Percentiles rank a stretch among this genome's conserved stretches.
Conservation (phyloP, 2,797 vertebrate species). For the Chanos chanos region DNA sequence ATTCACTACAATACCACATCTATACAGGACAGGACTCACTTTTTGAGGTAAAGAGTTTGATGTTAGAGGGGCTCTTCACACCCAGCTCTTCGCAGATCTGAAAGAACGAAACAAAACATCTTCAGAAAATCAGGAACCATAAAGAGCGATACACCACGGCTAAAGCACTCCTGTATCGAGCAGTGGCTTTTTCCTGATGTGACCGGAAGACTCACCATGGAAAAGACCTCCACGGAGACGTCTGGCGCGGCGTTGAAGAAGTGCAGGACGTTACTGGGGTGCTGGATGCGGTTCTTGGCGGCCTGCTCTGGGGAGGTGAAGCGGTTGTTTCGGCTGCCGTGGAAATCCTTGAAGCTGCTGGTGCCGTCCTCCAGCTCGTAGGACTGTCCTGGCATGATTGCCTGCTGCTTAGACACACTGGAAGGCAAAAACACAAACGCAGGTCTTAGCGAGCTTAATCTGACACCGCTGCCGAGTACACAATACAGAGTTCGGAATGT, state of each 20-base stretch:
- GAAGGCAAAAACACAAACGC: too few relatives aligned
- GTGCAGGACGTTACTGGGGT: constrained; percentile 89
- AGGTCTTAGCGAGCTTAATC: too few relatives aligned
- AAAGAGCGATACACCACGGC: background rate
- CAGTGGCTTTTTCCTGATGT: background rate
- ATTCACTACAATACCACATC: background rate
- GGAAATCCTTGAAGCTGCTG: constrained; percentile 93
- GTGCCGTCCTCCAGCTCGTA: constrained; percentile 87
- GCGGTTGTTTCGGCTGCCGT: constrained; percentile 88
- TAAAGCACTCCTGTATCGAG: background rate
- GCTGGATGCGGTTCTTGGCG: constrained; percentile 91
- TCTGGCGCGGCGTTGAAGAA: constrained; percentile 91
- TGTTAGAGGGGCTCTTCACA: constrained; percentile 80
- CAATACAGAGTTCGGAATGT: background rate
- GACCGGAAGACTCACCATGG: constrained; percentile 68
- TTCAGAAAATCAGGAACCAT: background rate
- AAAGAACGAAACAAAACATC: background rate
- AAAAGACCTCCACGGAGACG: constrained; percentile 82
- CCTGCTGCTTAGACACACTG: constrained; percentile 91
- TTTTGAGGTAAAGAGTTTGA: constrained; percentile 91
- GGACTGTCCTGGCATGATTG: constrained; percentile 91
- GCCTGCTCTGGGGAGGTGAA: constrained; percentile 91
- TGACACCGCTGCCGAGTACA: too few relatives aligned
- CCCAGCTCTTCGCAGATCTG: constrained; percentile 86
- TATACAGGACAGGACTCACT: constrained; percentile 66